phyloP scores from a whole-genome alignment of 2,888 invertebrate genomes.

The Orchesella flavescens region DNA sequence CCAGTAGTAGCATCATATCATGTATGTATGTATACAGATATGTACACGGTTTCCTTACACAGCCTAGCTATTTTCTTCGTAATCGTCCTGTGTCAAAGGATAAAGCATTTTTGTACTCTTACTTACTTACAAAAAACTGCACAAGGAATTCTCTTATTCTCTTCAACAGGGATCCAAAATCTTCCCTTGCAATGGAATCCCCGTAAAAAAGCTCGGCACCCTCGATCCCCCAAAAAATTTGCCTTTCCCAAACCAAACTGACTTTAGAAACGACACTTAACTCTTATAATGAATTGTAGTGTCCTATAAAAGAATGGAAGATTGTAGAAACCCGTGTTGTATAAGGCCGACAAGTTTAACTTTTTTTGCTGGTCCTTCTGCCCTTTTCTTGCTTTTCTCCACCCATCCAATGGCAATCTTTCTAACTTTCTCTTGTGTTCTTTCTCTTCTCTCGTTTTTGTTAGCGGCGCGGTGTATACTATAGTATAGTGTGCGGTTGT shows the following conservation, averaged over 20 bases:
- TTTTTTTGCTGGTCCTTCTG: neutral
- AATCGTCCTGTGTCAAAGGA: constrained; percentile 66
- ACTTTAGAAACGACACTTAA: too few relatives aligned
- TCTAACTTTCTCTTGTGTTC: neutral
- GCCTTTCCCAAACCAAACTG: too few relatives aligned
- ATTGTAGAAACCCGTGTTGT: neutral
- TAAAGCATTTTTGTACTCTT: constrained; percentile 62
- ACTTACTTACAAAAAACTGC: neutral
- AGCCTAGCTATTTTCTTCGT: too few relatives aligned
- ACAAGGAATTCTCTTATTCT: neutral
- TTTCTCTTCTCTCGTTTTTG: neutral
- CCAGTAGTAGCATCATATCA: too few relatives aligned
- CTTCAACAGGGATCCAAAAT: constrained; percentile 7
- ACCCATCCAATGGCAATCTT: constrained; percentile 12
- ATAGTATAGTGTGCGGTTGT: too few relatives aligned
- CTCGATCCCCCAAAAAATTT: too few relatives aligned
- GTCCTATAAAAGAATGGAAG: neutral
- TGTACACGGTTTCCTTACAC: too few relatives aligned
- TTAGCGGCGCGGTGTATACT: too few relatives aligned
- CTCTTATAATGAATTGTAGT: too few relatives aligned
- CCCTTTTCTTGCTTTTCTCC: neutral
- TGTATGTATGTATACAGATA: too few relatives aligned
- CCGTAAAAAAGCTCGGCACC: too few relatives aligned
- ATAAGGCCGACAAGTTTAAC: neutral
- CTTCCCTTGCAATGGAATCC: neutral